phyloP scores from a whole-genome alignment of 2,797 vertebrate species.

The Aulostomus chinensis region DNA sequence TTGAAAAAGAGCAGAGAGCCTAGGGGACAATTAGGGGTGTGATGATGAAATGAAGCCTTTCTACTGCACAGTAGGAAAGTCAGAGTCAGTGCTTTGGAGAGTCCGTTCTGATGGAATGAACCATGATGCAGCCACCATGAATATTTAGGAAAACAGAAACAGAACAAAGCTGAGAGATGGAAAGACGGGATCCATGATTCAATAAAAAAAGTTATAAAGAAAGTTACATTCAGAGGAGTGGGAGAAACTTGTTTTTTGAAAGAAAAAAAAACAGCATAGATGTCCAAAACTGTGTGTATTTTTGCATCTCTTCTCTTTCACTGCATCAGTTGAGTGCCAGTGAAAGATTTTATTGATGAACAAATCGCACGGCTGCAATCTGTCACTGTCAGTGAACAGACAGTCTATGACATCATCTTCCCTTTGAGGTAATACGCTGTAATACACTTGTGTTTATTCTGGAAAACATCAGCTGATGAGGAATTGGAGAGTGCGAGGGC shows the following conservation, averaged over 20 bases:
- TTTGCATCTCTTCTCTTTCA: conserved; percentile 17
- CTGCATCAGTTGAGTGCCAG: conserved; percentile 43
- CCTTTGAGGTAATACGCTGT: conserved; percentile 42
- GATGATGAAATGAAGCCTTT: conserved; percentile 41
- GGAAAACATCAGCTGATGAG: conserved; percentile 48
- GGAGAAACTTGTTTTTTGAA: conserved; percentile 36
- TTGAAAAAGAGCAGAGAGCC: conserved; percentile 9
- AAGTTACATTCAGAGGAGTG: conserved; percentile 47
- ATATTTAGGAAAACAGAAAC: conserved; percentile 25
- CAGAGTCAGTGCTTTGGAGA: conserved; percentile 36
- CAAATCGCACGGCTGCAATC: conserved; percentile 53
- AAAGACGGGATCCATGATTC: conserved; percentile 39
- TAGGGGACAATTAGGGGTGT: conserved; percentile 31
- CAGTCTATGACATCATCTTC: conserved; percentile 62
- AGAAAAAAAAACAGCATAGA: conserved; percentile 38
- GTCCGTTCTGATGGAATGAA: conserved; percentile 32
- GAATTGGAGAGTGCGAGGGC: conserved; percentile 28
- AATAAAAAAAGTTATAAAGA: conserved; percentile 21
- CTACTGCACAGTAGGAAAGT: conserved; percentile 31
- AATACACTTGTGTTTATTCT: conserved; percentile 61
- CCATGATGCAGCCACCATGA: conserved; percentile 22
- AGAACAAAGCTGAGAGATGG: conserved; percentile 39
- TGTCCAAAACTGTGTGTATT: conserved; percentile 16
- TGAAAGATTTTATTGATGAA: conserved; percentile 61
- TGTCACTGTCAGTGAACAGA: conserved; percentile 59